Base-by-base conservation (phyloP, 2,888 invertebrate species). In the Ligdia adustata region DNA sequence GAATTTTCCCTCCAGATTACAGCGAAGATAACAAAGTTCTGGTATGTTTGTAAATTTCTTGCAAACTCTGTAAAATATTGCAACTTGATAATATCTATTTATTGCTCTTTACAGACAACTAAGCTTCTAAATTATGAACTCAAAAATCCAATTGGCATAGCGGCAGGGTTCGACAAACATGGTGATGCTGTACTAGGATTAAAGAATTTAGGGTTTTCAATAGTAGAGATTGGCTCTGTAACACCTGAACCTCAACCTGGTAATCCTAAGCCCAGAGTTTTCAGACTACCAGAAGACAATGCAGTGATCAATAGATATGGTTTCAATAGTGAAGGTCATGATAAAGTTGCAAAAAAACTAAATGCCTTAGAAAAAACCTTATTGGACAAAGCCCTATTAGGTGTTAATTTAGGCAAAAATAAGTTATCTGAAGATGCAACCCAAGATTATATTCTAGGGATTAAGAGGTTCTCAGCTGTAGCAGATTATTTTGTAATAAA, bases 91-190 rank as follows among this genome's bases (percentile, higher is more conserved):
- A 13, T 9, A 39, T 57, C 48, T 37, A 32, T 35, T 12, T 11
- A 4, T 16, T 45, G 38, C 18, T 52, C 77, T 77, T 66, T 75
- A 27, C 79, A 96, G 96, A 91, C 92, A 73, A 94, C 94, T 0
- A 91, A 87, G 40, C 88, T 98, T 32, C 94, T 96, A 76, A 93
- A 93, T 12, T 90, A 93, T 52, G 79, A 93, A 7, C 93, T 99
- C 52, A 89, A 91, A 41, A 99, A 98, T 88, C 99, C 99, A 0
- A 83, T 99, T 62, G 99, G 99, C n/a, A 94, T 99, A 69, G 99
- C 99, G 14, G 99, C 99, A 45, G 99, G 99, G 3, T 99, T 99
- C 87, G 99, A 99, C 81, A 99, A 99, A 82, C 94, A 99, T 83
- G 99, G 95, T 3, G 98, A 99, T 89, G 98, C 97, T 12, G 91